These are phyloP conservation scores for Rhinatrema bivittatum DNA, from an alignment of 2,797 vertebrate species.

Conservation along the genomic window DNA sequence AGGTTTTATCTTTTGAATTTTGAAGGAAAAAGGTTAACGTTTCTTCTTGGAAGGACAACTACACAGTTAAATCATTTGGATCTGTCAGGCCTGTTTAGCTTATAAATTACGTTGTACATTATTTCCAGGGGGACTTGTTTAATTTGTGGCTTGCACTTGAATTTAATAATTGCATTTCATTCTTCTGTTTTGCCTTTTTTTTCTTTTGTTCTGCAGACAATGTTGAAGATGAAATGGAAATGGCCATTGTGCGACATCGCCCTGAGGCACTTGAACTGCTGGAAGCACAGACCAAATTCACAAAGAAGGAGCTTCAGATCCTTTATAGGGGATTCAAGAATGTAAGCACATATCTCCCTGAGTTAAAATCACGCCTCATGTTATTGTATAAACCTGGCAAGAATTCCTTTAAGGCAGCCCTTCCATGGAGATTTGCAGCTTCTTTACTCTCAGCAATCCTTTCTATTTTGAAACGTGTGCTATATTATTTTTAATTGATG, in stretches of 20 bases:
- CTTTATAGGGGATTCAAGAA: conserved; percentile 98
- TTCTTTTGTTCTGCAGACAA: conserved; percentile 69
- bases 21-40: no score
- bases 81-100: no score
- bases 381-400: no score
- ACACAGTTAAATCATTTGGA: no score
- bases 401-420: no score
- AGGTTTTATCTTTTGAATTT: conserved; percentile 17
- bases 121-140: no score
- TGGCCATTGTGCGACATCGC: conserved; percentile 88
- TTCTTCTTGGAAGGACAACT: no score
- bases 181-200: conserved; percentile 1
- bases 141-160: background rate
- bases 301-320: conserved; percentile 96
- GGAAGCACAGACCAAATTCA: conserved; percentile 91
- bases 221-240: conserved; percentile 95
- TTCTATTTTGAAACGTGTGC: no score
- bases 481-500: no score
- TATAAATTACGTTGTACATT: no score
- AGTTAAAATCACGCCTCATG: background rate
- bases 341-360: conserved; percentile 60
- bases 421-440: no score
- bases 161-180: background rate
- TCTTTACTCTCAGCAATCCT: no score
- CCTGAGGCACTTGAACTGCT: conserved; percentile 90